These are phyloP conservation scores for Brachylomia viminalis DNA, from an alignment of 2,888 invertebrate species.

Conservation along the genomic window DNA sequence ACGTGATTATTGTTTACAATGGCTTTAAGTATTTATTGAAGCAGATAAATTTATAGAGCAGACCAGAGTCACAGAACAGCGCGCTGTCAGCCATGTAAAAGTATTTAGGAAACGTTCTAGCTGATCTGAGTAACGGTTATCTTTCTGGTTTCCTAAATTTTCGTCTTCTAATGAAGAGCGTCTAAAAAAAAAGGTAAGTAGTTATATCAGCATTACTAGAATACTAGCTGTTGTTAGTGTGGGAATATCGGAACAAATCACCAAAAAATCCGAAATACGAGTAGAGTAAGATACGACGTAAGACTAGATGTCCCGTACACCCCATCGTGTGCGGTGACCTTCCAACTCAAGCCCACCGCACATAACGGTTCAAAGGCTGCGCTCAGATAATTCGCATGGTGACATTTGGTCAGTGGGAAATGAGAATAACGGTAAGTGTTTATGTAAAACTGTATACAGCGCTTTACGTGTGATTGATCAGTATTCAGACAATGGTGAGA, in stretches of 20 bases:
- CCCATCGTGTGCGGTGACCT: slow-evolving; percentile 46
- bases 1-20: neutral
- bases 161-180: neutral
- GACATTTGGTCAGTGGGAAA: slow-evolving; percentile 46
- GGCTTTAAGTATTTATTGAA: neutral
- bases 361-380: slow-evolving; percentile 40
- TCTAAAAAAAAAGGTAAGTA: neutral
- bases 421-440: slow-evolving; percentile 22
- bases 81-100: neutral
- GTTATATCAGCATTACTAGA: neutral
- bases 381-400: slow-evolving; percentile 27
- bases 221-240: neutral
- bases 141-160: neutral
- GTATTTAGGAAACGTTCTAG: neutral
- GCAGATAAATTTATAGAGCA: neutral
- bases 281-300: neutral
- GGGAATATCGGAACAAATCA: neutral
- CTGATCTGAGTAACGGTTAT: neutral
- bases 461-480: slow-evolving; percentile 5
- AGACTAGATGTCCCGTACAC: slow-evolving; percentile 16
- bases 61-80: neutral
- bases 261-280: neutral
- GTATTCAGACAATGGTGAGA: slow-evolving; percentile 5
- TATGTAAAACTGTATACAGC: slow-evolving; percentile 14
- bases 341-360: slow-evolving; percentile 32